These are phyloP conservation scores for Ageneiosus marmoratus DNA, from an alignment of 2,113 vertebrate genomes.

Conservation along the genomic window DNA sequence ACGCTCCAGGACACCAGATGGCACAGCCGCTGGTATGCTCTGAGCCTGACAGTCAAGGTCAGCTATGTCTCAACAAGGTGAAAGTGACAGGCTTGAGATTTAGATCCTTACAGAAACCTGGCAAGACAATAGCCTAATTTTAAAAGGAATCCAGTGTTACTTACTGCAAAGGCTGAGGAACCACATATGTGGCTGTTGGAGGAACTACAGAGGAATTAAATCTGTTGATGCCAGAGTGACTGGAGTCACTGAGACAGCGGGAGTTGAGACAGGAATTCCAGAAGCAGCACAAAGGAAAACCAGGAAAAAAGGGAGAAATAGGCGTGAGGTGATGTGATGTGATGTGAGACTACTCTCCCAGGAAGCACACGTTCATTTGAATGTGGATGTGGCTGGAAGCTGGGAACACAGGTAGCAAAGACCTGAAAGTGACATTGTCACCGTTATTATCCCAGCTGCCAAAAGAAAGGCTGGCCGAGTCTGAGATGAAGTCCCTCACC, in stretches of 20 bases:
- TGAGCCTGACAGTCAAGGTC: conserved; percentile 14
- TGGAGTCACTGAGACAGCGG: conserved; percentile 22
- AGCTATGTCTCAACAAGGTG: conserved; percentile 24
- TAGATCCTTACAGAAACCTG: conserved; percentile 1
- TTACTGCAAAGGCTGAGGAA: not conserved
- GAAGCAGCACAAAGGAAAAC: conserved; percentile 1
- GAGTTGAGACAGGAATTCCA: not conserved
- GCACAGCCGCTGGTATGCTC: conserved; percentile 6
- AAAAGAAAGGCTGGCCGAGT: not conserved
- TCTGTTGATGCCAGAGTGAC: conserved; percentile 4
- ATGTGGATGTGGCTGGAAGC: not conserved
- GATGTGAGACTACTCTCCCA: not conserved
- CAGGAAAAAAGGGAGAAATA: not conserved
- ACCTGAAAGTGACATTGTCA: not conserved
- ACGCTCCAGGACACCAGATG: conserved; percentile 22
- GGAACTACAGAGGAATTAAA: conserved; percentile 14
- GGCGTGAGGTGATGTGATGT: not conserved
- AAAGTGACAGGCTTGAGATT: conserved; percentile 19
- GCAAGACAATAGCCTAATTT: conserved; percentile 21
- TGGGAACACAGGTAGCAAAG: not conserved
- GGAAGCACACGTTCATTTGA: not conserved
- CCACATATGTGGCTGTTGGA: not conserved
- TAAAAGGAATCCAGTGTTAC: not conserved
- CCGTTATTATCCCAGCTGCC: not conserved
- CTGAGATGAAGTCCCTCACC: not conserved